These are phyloP conservation scores for Halyomorpha halys DNA, from an alignment of 1,140 invertebrate genomes.

Conservation along the genomic window DNA sequence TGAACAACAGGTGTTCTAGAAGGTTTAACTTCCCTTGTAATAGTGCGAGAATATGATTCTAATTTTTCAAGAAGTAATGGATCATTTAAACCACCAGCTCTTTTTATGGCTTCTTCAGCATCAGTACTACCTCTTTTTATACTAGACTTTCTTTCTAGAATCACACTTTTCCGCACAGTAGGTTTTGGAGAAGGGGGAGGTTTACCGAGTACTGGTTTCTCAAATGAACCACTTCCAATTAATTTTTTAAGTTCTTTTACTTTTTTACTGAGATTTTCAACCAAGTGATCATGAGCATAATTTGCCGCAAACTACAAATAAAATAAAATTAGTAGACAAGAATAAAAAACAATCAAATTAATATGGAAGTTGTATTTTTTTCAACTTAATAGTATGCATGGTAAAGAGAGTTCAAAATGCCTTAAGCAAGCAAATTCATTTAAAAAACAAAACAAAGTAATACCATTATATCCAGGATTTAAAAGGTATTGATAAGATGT, in stretches of 20 bases:
- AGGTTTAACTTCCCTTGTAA: slow-evolving; percentile 49
- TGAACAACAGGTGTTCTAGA: slow-evolving; percentile 2
- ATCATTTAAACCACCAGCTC: slow-evolving; percentile 50
- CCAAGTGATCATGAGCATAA: slow-evolving; percentile 71
- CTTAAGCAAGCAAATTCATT: not conserved
- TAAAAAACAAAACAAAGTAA: not conserved
- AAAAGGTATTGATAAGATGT: too few species aligned
- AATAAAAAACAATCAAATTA: not conserved
- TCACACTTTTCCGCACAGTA: slow-evolving; percentile 36
- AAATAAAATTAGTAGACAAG: not conserved
- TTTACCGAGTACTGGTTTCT: slow-evolving; percentile 21
- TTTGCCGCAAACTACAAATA: slow-evolving; percentile 70
- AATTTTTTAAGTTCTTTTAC: slow-evolving; percentile 58
- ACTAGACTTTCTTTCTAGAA: slow-evolving; percentile 47
- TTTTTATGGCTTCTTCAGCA: slow-evolving; percentile 15
- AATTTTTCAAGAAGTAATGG: slow-evolving; percentile 53
- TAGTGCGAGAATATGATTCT: slow-evolving; percentile 46
- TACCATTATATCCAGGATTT: too few species aligned
- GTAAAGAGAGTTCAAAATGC: too few species aligned
- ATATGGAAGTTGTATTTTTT: too few species aligned
- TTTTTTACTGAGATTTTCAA: slow-evolving; percentile 64
- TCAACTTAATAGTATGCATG: too few species aligned
- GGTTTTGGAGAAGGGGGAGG: slow-evolving; percentile 34
- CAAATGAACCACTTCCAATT: slow-evolving; percentile 43
- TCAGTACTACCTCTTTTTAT: slow-evolving; percentile 51